A percentile compares a stretch with the other conserved stretches of the same genome.
These are phyloP conservation scores for Illadopsis cleaveri DNA, from an alignment of 2,113 vertebrate species.

Conservation along the genomic window DNA sequence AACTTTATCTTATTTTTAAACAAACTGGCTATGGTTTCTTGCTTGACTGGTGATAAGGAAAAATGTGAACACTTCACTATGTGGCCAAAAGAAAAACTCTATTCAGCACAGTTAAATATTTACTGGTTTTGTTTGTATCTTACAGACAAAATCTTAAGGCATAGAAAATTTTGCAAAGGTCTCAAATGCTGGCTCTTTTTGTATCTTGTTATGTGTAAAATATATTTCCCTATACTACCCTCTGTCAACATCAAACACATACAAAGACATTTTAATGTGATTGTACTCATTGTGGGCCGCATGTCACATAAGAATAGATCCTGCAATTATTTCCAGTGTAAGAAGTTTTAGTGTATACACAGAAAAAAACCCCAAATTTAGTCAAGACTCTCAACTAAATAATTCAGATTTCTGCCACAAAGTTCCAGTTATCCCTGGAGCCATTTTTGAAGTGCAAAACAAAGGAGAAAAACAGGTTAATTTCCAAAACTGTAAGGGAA, in stretches of 20 bases:
- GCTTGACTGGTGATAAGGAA: neutral
- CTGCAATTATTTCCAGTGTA: neutral
- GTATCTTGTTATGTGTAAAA: neutral
- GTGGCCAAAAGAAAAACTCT: neutral
- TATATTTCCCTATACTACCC: neutral
- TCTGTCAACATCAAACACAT: neutral
- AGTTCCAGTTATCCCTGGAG: neutral
- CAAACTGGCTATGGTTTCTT: neutral
- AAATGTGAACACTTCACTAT: neutral
- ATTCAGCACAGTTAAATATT: neutral
- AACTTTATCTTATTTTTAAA: constrained; percentile 3
- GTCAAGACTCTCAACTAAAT: neutral
- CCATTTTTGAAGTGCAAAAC: neutral
- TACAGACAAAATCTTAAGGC: neutral
- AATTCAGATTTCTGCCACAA: neutral
- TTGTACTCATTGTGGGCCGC: neutral
- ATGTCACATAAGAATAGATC: neutral
- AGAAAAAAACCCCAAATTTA: neutral
- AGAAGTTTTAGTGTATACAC: neutral
- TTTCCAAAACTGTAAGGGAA: neutral
- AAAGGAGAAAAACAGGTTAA: neutral
- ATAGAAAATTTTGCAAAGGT: neutral
- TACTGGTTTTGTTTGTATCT: neutral
- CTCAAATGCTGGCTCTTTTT: neutral
- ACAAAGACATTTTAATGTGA: neutral